Percentiles rank a stretch among this genome's conserved stretches.
These are phyloP conservation scores for Heliconius nattereri DNA, from an alignment of 1,140 invertebrate species.

Conservation along the genomic window DNA sequence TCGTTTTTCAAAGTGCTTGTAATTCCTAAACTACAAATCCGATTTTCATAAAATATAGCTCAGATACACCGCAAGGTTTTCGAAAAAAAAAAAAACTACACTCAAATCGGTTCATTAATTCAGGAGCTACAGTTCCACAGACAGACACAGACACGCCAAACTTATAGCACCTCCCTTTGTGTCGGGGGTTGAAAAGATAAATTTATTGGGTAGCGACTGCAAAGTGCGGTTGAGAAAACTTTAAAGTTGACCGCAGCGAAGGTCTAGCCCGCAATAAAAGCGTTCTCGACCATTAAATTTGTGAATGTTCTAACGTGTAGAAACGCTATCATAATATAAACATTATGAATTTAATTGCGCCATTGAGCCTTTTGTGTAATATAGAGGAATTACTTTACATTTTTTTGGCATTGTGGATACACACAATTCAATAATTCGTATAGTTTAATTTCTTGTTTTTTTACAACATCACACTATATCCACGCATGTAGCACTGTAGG, in stretches of 20 bases:
- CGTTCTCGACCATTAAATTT: background rate
- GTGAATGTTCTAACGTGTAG: slow-evolving; percentile 2
- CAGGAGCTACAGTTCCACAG: too few relatives aligned
- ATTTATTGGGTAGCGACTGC: background rate
- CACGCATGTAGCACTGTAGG: too few relatives aligned
- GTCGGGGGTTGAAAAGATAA: background rate
- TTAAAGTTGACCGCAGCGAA: slow-evolving; percentile 10
- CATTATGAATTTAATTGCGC: background rate
- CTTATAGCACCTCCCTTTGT: too few relatives aligned
- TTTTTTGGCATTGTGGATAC: background rate
- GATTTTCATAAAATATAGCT: too few relatives aligned
- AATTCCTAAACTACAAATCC: too few relatives aligned
- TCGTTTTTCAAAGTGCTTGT: too few relatives aligned
- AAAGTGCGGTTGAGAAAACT: slow-evolving; percentile 10
- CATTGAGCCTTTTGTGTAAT: background rate
- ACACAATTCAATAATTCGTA: too few relatives aligned
- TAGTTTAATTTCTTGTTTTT: background rate
- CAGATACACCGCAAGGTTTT: too few relatives aligned
- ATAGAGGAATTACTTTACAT: background rate
- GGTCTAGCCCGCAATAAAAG: background rate
- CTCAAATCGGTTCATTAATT: too few relatives aligned
- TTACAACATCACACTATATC: too few relatives aligned
- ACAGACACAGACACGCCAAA: too few relatives aligned
- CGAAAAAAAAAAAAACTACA: too few relatives aligned
- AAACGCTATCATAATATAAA: background rate